Base-by-base conservation (phyloP, 2,797 vertebrate genomes). In the Lateolabrax maculatus region DNA sequence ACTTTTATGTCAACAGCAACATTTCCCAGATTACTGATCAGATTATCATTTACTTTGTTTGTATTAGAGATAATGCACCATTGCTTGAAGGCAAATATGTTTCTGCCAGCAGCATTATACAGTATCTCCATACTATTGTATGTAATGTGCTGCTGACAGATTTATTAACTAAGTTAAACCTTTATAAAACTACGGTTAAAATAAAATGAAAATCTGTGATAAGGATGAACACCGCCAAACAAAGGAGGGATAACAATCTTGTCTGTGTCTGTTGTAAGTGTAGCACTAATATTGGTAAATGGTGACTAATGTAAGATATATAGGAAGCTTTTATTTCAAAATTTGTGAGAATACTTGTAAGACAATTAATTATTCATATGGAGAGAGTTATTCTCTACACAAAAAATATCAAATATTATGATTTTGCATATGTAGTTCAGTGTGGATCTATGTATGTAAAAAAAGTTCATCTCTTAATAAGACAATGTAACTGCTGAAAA, bases 351-450 rank as follows among this genome's bases (percentile, higher is more conserved):
- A 27, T 46, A 29, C 21, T 34, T 48, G 15, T 27, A 25, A 62
- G 55, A 36, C 34, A 37, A n/a, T 68, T 16, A 58, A 58, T 75
- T 46, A 70, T 74, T 60, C 7, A 75, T 70, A 36, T 53, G 52
- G 9, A 41, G 48, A 18, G 10, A 37, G 48, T 63, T 44, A 13
- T 0, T 1, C 19, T 58, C 25, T 51, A 19, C 37, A 48, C 27
- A 16, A 51, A 18, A 9, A 63, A 57, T 55, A 6, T 25, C 1
- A 57, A 46, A 76, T 67, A 48, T 68, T 68, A 46, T 19, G 41
- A 34, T 78, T 62, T 67, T 71, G 19, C 41, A 49, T 55, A 11
- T 43, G 34, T 41, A 18, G 31, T 29, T 41, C 19, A 72, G 21
- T 36, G 27, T 62, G 36, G 3, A n/a, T 55, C 36, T 69, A 31